Evolutionary conservation across 2,797 vertebrate species (phyloP), one percentile per base, ranked within the genome.

Genomic region (Poecilia wingei): DNA sequence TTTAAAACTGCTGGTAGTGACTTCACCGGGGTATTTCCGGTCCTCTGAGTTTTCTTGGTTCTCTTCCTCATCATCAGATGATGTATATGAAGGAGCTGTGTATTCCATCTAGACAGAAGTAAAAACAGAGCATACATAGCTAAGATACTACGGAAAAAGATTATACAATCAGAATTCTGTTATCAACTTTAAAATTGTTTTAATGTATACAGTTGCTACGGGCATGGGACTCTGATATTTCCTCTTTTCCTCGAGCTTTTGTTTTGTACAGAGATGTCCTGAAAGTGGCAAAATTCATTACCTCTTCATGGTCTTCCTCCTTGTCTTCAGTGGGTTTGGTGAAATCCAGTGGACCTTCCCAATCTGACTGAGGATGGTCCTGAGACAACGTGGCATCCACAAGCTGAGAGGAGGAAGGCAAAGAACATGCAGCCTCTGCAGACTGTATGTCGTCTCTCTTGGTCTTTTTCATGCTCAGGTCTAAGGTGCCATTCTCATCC

Each of bases 401-500:
- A 45, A 91, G 92, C 83, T 96, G 95, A 79, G 95, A 95, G 49
- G 95, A 95, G 31, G 95, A 94, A 33, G 95, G 95, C 0, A 95
- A 94, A 33, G 95, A 94, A 1, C 94, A 95, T 8, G 95, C 95
- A 33, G 94, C 93, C 0, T 99, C 98, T 0, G 97, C 95, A 82
- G 97, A 96, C 86, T 95, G 96, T 90, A 97, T 82, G 3, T 95
- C 96, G 7, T 98, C 97, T 89, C 93, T 96, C 82, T 97, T 97
- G 81, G 96, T 95, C 76, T 98, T 99, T 92, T 97, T 98, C 97
- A 99, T 98, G 90, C 98, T 99, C 86, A 99, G 95, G 89, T 99
- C 98, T 88, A 99, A 93, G 33, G 98, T 99, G 69, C 98, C 98
- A 0, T 99, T 99, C 87, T 99, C 98, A 79, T 99, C 98, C 82